Percentiles rank a stretch among this genome's conserved stretches.
Conservation (phyloP, 1,140 invertebrate species). For the Zaprionus capensis region DNA sequence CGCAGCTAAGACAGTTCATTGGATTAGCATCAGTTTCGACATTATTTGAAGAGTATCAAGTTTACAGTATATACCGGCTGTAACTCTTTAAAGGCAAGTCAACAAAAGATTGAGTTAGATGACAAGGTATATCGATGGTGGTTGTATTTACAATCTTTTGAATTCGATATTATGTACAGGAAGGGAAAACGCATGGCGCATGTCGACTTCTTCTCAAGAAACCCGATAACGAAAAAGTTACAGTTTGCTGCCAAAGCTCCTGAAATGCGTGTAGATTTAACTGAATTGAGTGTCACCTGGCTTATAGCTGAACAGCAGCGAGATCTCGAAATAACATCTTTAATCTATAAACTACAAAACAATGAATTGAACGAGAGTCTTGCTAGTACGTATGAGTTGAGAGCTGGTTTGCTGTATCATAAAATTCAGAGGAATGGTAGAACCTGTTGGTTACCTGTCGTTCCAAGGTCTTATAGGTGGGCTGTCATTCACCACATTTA, state of each 20-base stretch:
- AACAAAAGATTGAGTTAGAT: slow-evolving; percentile 23
- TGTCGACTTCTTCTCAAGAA: too few relatives aligned
- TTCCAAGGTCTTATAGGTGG: neutral
- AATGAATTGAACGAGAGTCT: neutral
- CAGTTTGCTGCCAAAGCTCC: too few relatives aligned
- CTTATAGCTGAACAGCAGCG: slow-evolving; percentile 3
- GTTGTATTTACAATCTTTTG: neutral
- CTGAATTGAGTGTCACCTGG: neutral
- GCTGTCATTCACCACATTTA: neutral
- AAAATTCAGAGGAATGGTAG: neutral
- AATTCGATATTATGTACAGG: too few relatives aligned
- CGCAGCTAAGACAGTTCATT: slow-evolving; percentile 24
- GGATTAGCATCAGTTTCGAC: slow-evolving; percentile 2
- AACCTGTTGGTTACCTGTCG: neutral
- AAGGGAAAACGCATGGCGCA: too few relatives aligned
- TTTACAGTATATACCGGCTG: neutral
- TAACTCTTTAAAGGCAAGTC: slow-evolving; percentile 42
- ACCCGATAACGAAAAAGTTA: neutral
- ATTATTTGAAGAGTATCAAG: neutral
- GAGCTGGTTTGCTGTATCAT: neutral
- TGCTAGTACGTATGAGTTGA: neutral
- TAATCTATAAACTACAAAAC: slow-evolving; percentile 6
- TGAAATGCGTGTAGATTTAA: neutral
- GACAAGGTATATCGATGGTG: slow-evolving; percentile 33
- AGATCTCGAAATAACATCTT: neutral